Base-by-base conservation (phyloP, 2,797 vertebrate species). In the Myotis vivesi region DNA sequence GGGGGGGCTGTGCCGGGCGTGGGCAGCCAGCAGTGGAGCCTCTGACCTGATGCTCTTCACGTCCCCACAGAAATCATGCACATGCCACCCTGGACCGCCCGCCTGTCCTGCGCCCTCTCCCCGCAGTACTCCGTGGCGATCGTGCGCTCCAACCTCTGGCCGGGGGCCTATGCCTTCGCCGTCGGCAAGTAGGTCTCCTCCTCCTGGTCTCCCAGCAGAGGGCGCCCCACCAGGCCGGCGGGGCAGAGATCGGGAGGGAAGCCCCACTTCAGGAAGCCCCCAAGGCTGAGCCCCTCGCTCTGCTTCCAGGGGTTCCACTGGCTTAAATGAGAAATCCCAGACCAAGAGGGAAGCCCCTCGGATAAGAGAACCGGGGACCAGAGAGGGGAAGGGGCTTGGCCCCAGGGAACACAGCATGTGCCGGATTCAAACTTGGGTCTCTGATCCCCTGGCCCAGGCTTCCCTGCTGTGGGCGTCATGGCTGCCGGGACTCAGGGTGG, bases 81-180 rank as follows among this genome's bases (percentile, higher is more conserved):
- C 81, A 98, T 97, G 10, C 92, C 98, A 23, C 98, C 99, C 10
- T 99, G 99, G 99, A 99, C 96, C 36, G 88, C 95, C 57, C 98
- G 90, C 80, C n/a, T 98, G 64, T 99, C 99, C 28, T 99, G 99
- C 81, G 94, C 64, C 33, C 97, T 99, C 69, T 98, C 98, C 49
- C 92, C 98, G 8, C 98, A 99, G 97, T 98, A 99, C 91, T 98
- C 99, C 6, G 87, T 99, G 13, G 99, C 99, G 1, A 95, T 99
- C 13, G 96, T 99, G 49, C 98, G 98, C 33, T 99, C 99, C 46
- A 99, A 99, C 94, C 98, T 99, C 92, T 99, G 99, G 99, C 99
- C 99, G 0, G 99, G 99, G 9, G 98, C 99, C 1, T 98, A 97
- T n/a, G 96, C 99, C 46, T 99, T 98, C 15, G 98, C 98, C 44